These are phyloP conservation scores for Aproaerema taeniolella DNA, from an alignment of 2,888 invertebrate species.

Conservation along the genomic window DNA sequence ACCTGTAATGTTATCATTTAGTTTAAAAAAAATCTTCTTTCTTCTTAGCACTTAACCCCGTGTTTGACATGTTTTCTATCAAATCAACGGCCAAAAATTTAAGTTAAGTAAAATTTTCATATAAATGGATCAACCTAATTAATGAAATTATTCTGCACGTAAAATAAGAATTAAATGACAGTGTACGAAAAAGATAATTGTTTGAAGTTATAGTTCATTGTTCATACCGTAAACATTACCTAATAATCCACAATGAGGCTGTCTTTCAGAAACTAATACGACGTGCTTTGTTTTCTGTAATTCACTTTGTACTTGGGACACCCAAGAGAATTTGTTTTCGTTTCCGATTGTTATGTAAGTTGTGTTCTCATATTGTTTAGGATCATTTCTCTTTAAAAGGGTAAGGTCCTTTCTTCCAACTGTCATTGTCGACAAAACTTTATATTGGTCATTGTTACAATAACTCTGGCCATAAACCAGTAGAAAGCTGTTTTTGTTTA, in stretches of 20 bases:
- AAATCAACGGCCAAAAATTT: no score
- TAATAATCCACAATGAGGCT: slow-evolving; percentile 39
- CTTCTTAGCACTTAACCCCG: no score
- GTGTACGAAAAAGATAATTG: no score
- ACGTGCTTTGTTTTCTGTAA: slow-evolving; percentile 34
- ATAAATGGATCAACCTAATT: no score
- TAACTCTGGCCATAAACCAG: slow-evolving; percentile 32
- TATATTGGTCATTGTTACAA: slow-evolving; percentile 29
- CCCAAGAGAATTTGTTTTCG: slow-evolving; percentile 42
- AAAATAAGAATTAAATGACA: no score
- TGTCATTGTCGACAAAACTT: slow-evolving; percentile 34
- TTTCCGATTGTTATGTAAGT: slow-evolving; percentile 34
- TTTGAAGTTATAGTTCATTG: neutral
- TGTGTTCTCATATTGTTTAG: slow-evolving; percentile 17
- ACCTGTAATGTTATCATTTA: slow-evolving; percentile 51
- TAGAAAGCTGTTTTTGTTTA: slow-evolving; percentile 30
- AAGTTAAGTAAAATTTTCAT: no score
- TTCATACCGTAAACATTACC: slow-evolving; percentile 27
- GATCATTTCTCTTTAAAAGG: slow-evolving; percentile 27
- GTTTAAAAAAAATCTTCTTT: neutral
- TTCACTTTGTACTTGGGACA: slow-evolving; percentile 33
- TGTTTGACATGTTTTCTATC: no score
- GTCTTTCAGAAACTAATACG: slow-evolving; percentile 39
- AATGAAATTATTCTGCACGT: no score
- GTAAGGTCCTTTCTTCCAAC: slow-evolving; percentile 34